Evolutionary conservation across 1,140 invertebrate species (phyloP).

Genomic region (Sminthurides bifidus): DNA sequence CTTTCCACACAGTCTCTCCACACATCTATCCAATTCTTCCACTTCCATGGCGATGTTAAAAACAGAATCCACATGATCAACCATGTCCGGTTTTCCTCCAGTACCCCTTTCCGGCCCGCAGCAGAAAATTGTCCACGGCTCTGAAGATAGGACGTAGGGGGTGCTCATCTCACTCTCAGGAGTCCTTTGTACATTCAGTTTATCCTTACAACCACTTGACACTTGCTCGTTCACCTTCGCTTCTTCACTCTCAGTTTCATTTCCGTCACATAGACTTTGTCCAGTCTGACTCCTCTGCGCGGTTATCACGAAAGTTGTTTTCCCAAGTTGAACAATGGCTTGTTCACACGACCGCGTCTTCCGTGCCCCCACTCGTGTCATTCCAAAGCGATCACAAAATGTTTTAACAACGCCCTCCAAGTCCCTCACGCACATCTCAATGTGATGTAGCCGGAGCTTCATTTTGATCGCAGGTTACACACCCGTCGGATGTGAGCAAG

Average conservation of each 20-base stretch:
- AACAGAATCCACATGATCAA: conserved; percentile 36
- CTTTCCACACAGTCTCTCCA: conserved; percentile 32
- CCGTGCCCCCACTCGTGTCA: conserved; percentile 35
- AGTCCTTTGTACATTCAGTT: neutral
- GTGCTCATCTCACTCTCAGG: no score
- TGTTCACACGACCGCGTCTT: conserved; percentile 34
- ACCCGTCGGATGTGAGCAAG: no score
- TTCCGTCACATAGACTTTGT: neutral
- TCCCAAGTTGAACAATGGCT: conserved; percentile 36
- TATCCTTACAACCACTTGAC: neutral
- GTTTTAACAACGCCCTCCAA: conserved; percentile 30
- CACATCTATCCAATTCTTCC: conserved; percentile 35
- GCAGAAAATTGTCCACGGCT: conserved; percentile 35
- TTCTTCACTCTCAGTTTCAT: neutral
- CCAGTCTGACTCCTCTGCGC: conserved; percentile 22
- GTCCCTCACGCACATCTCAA: conserved; percentile 40
- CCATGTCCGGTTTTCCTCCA: neutral
- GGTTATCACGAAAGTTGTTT: conserved; percentile 38
- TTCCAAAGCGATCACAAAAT: conserved; percentile 36
- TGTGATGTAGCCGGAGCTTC: conserved; percentile 39
- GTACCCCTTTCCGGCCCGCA: conserved; percentile 15
- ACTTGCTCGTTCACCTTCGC: neutral
- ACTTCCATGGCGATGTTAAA: conserved; percentile 43
- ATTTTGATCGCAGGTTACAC: conserved; percentile 20
- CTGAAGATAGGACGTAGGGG: no score